These are phyloP conservation scores for Antitype chi DNA, from an alignment of 2,888 invertebrate species.

Conservation along the genomic window DNA sequence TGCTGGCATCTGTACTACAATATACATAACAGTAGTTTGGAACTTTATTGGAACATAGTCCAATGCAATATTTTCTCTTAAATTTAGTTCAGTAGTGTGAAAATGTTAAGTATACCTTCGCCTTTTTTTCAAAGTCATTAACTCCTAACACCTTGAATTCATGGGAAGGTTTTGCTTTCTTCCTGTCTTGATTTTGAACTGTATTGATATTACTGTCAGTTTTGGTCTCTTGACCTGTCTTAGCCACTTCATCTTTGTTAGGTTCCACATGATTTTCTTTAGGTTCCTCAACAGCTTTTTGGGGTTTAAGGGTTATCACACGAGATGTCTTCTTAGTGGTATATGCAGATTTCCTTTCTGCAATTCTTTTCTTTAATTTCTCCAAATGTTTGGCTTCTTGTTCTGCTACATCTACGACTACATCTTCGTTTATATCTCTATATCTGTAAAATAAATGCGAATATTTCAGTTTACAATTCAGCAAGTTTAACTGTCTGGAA, in stretches of 20 bases:
- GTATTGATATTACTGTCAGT: constrained; percentile 47
- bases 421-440: constrained; percentile 82
- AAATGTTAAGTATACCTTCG: constrained; percentile 79
- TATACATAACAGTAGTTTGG: background rate
- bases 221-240: constrained; percentile 54
- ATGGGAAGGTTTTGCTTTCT: constrained; percentile 67
- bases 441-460: constrained; percentile 78
- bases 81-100: background rate
- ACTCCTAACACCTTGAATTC: constrained; percentile 93
- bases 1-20: too few relatives aligned
- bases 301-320: constrained; percentile 71
- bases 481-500: background rate
- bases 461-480: background rate
- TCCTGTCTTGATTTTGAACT: constrained; percentile 49
- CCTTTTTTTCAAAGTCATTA: constrained; percentile 90
- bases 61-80: too few relatives aligned
- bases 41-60: background rate
- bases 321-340: constrained; percentile 72
- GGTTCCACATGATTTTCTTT: constrained; percentile 68
- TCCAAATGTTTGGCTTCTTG: constrained; percentile 91
- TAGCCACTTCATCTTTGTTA: constrained; percentile 65
- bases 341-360: constrained; percentile 87
- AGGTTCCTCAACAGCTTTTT: constrained; percentile 47
- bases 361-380: constrained; percentile 91
- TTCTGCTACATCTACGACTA: constrained; percentile 73